Conservation (phyloP, 2,113 vertebrate genomes). For the Nanger granti region DNA sequence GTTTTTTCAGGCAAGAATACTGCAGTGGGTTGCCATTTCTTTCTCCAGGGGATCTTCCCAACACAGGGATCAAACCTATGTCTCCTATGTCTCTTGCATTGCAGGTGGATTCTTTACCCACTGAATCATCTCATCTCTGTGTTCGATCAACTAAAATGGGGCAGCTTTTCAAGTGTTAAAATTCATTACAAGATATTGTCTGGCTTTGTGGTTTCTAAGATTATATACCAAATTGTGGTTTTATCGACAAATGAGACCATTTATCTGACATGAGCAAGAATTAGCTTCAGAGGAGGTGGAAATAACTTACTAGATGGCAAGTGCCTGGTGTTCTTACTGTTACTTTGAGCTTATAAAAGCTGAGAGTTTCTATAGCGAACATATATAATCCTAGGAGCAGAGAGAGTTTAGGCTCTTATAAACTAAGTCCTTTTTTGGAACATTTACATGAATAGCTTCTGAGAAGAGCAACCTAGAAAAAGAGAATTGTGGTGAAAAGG, state of each 20-base stretch:
- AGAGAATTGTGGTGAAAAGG: background rate
- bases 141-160: background rate
- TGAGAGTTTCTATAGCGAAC: background rate
- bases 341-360: background rate
- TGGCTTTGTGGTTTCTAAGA: slow-evolving; percentile 32
- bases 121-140: background rate
- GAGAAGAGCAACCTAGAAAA: background rate
- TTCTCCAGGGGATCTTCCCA: background rate
- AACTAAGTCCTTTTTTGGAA: background rate
- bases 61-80: background rate
- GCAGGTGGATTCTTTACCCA: background rate
- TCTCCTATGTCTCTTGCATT: background rate
- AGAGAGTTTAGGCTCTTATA: background rate
- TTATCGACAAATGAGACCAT: background rate
- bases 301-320: background rate
- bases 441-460: background rate
- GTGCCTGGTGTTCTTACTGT: background rate
- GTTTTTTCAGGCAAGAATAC: background rate
- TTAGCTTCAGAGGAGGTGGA: background rate
- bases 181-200: background rate
- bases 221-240: background rate
- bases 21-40: background rate
- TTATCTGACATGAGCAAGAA: background rate
- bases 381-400: background rate
- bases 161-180: background rate